Conservation (phyloP, 1,140 invertebrate species). For the Brachionus manjavacas region DNA sequence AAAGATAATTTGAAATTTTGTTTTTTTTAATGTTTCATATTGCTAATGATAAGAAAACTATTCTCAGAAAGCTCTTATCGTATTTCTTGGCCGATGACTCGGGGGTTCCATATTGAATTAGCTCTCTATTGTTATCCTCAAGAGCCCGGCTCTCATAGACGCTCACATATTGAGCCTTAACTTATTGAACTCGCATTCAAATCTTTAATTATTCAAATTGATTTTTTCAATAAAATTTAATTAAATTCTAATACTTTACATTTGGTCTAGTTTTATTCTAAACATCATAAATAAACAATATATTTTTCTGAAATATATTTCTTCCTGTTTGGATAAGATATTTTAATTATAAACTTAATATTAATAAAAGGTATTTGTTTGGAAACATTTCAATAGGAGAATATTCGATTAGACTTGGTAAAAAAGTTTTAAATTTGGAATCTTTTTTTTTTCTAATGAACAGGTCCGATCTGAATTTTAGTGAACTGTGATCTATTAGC, state of each 20-base stretch:
- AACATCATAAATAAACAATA: neutral
- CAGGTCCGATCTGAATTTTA: neutral
- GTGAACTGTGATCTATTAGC: neutral
- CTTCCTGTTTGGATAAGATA: neutral
- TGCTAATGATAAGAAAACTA: neutral
- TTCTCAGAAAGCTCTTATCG: constrained; percentile 5
- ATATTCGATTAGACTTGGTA: no score
- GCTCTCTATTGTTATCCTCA: constrained; percentile 8
- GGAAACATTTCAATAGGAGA: neutral
- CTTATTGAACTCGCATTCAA: neutral
- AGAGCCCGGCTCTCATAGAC: neutral
- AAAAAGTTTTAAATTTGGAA: no score
- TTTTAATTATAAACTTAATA: neutral
- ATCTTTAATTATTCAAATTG: constrained; percentile 29
- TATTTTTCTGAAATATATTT: neutral
- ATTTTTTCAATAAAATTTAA: constrained; percentile 6
- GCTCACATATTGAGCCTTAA: neutral
- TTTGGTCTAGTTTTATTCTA: constrained; percentile 1
- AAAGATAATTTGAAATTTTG: neutral
- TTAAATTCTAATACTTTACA: constrained; percentile 14
- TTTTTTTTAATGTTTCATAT: neutral
- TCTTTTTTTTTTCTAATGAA: neutral
- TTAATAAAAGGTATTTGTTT: neutral
- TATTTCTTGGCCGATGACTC: constrained; percentile 8
- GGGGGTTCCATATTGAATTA: neutral